phyloP scores from a whole-genome alignment of 2,113 vertebrate genomes.

The Mobula hypostoma region DNA sequence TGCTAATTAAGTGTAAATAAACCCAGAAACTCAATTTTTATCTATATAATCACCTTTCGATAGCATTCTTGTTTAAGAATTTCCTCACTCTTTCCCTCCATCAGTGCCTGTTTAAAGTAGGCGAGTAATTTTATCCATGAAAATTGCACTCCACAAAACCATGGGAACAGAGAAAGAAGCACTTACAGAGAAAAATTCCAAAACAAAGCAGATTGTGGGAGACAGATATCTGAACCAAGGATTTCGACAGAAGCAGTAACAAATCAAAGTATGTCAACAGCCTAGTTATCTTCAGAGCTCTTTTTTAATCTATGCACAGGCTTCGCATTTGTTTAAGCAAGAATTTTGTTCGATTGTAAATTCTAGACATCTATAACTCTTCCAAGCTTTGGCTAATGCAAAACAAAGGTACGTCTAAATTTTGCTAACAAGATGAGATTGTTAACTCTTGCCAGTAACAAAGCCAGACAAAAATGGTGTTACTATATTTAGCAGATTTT shows the following conservation, averaged over 20 bases:
- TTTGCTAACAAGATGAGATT: not conserved
- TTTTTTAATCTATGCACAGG: too few relatives aligned
- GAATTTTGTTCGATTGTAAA: not conserved
- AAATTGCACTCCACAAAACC: not conserved
- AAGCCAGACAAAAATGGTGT: too few relatives aligned
- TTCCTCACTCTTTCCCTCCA: not conserved
- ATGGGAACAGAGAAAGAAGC: conserved; percentile 7
- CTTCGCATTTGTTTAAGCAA: not conserved
- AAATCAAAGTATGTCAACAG: not conserved
- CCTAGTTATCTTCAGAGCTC: not conserved
- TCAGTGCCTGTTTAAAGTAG: not conserved
- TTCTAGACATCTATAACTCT: not conserved
- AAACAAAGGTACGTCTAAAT: too few relatives aligned
- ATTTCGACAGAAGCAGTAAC: not conserved
- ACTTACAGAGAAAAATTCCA: not conserved
- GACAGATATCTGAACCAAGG: not conserved
- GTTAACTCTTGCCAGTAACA: not conserved
- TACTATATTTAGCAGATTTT: not conserved
- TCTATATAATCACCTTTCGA: not conserved
- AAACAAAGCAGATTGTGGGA: not conserved
- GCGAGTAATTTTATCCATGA: not conserved
- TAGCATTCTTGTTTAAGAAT: not conserved
- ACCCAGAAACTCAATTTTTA: not conserved
- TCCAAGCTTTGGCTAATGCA: not conserved
- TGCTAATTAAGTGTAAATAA: not conserved